Conservation (phyloP, 2,113 vertebrate species). For the Petrocephalus zakoni region DNA sequence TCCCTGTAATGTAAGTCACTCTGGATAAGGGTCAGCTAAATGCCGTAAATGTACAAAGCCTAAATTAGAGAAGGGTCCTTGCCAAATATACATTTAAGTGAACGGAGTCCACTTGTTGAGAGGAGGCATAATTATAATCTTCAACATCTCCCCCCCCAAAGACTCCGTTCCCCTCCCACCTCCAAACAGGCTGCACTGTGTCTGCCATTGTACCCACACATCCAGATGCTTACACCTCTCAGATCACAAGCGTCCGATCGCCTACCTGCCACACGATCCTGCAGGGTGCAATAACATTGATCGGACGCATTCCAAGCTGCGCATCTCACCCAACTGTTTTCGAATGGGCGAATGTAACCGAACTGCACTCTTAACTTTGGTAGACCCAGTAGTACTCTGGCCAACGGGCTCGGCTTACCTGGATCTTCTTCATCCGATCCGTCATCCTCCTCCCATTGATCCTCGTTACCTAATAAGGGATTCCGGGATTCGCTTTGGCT, state of each 20-base stretch:
- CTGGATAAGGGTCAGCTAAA: too few relatives aligned
- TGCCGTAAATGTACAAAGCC: too few relatives aligned
- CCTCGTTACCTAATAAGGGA: conserved; percentile 77
- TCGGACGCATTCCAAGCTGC: not conserved
- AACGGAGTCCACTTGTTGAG: not conserved
- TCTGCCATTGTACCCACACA: not conserved
- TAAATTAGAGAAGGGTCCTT: not conserved
- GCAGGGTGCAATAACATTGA: not conserved
- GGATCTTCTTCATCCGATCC: conserved; percentile 70
- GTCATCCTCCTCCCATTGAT: conserved; percentile 81
- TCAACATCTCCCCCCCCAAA: not conserved
- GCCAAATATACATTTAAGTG: not conserved
- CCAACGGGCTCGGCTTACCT: conserved; percentile 59
- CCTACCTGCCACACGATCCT: not conserved
- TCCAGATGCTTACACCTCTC: not conserved
- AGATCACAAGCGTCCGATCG: not conserved
- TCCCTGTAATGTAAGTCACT: too few relatives aligned
- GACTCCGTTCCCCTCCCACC: not conserved
- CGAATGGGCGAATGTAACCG: not conserved
- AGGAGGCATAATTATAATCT: not conserved
- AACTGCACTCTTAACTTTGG: not conserved
- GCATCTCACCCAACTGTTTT: not conserved
- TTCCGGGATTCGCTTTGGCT: conserved; percentile 74
- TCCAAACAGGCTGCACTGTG: not conserved
- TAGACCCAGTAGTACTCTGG: not conserved